Base-by-base conservation (phyloP, 1,140 invertebrate species). In the Himalopsyche phryganea region DNA sequence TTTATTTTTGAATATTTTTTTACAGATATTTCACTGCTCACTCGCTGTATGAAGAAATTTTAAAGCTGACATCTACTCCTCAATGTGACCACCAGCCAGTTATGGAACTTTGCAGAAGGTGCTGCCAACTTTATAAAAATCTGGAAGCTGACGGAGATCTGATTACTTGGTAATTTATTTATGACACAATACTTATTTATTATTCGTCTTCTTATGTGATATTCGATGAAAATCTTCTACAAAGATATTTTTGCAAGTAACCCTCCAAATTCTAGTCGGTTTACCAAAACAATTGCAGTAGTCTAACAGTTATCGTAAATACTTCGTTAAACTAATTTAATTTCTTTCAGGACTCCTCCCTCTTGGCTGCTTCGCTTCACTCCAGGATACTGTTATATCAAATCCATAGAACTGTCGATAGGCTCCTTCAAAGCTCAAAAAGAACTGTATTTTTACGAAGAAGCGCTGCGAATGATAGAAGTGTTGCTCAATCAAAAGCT, bases 401-500 rank as follows among this genome's bases (percentile, higher is more conserved):
- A 59, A 49, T 38, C 28, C 23, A 42, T 63, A 14, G 61, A 63
- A 50, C 17, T 51, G 4, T 32, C 33, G 11, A 36, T 63, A 18
- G 35, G 15, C 1, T 55, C 48, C 1, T 56, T 45, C 15, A 63
- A 63, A 33, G 48, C 56, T 9, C 44, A 50, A 10, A 53, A 55
- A 35, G 42, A 2, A 32, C n/a, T 50, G 17, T 20, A 56, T 6
- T 9, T 36, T 33, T 59, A 55, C 32, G 23, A 55, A 13, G 50
- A 58, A 41, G 70, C 72, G 0, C 5, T 73, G 7, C 61, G 71
- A 0, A 70, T 78, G 2, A 51, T 77, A 0, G 58, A 63, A 1
- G 23, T 35, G 0, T 40, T 77, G 6, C 66, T 73, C 17, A 38
- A 38, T 1, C 73, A 78, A 55, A 65, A 46, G 9, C 23, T 42